A percentile compares a stretch with the other conserved stretches of the same genome.
Evolutionary conservation across 2,888 invertebrate genomes (phyloP).

Genomic region (Actias luna): DNA sequence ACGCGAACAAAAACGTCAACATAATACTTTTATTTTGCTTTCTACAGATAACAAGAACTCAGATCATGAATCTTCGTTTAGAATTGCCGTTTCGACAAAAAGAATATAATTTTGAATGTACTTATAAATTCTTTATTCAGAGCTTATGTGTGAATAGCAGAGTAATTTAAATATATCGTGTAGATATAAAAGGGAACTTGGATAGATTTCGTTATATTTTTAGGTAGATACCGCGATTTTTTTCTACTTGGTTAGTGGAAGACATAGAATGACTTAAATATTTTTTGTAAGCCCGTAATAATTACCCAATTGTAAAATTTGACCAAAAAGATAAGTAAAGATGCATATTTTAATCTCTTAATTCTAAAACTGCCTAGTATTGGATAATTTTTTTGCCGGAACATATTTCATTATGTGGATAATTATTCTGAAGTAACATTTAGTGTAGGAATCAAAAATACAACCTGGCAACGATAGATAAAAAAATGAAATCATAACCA

Average conservation of each 20-base stretch:
- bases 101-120: conserved; percentile 9
- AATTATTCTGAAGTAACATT: not conserved
- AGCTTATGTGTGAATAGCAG: conserved; percentile 18
- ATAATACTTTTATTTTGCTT: conserved; percentile 52
- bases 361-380: no score
- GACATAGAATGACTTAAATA: no score
- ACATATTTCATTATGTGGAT: not conserved
- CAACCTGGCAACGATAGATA: not conserved
- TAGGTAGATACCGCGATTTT: not conserved
- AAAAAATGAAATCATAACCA: conserved; percentile 16
- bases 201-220: not conserved
- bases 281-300: no score
- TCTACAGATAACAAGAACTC: conserved; percentile 51
- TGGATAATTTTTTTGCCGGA: not conserved
- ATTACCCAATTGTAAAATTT: no score
- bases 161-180: not conserved
- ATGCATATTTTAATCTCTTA: no score
- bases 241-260: not conserved
- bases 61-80: conserved; percentile 22
- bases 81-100: conserved; percentile 5
- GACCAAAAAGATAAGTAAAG: no score
- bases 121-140: not conserved
- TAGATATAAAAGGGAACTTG: not conserved
- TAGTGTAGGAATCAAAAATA: not conserved
- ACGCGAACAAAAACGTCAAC: conserved; percentile 62